phyloP scores from a whole-genome alignment of 2,888 invertebrate genomes.

The Acanthosepion lycidas region DNA sequence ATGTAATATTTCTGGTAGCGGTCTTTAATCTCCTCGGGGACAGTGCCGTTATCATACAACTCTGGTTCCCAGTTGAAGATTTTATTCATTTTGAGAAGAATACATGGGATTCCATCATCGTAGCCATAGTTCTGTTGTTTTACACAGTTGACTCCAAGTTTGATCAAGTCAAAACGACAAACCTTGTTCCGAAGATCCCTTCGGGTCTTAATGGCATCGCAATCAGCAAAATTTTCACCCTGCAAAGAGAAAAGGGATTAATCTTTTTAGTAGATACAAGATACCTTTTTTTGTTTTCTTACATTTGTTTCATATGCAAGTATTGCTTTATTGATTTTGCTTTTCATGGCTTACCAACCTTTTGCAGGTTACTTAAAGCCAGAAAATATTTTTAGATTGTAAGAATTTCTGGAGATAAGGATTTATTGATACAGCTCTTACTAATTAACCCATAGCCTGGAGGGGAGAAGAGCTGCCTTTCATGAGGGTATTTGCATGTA shows the following conservation, averaged over 20 bases:
- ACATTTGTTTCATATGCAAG: too few species aligned
- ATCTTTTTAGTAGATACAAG: background rate
- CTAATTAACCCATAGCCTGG: too few species aligned
- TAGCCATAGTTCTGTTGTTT: conserved; percentile 88
- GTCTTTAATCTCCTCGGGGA: conserved; percentile 75
- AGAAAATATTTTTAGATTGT: too few species aligned
- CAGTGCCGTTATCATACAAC: conserved; percentile 79
- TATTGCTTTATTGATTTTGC: too few species aligned
- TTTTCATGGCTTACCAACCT: too few species aligned
- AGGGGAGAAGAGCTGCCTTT: too few species aligned
- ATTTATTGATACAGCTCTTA: too few species aligned
- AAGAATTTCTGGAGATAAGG: too few species aligned
- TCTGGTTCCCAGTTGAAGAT: conserved; percentile 91
- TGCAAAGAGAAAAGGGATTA: conserved; percentile 47
- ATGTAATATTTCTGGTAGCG: conserved; percentile 52
- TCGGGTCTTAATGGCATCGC: conserved; percentile 79
- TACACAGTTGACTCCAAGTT: conserved; percentile 82
- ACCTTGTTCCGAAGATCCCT: conserved; percentile 78
- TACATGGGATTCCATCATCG: conserved; percentile 90
- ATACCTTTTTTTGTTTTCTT: too few species aligned
- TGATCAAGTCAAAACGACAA: conserved; percentile 85
- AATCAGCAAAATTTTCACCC: conserved; percentile 79
- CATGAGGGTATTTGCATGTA: too few species aligned
- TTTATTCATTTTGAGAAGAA: conserved; percentile 97
- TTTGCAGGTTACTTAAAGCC: too few species aligned